Base-by-base conservation (phyloP, 2,797 vertebrate genomes). In the Rhabdophis nuchalis region DNA sequence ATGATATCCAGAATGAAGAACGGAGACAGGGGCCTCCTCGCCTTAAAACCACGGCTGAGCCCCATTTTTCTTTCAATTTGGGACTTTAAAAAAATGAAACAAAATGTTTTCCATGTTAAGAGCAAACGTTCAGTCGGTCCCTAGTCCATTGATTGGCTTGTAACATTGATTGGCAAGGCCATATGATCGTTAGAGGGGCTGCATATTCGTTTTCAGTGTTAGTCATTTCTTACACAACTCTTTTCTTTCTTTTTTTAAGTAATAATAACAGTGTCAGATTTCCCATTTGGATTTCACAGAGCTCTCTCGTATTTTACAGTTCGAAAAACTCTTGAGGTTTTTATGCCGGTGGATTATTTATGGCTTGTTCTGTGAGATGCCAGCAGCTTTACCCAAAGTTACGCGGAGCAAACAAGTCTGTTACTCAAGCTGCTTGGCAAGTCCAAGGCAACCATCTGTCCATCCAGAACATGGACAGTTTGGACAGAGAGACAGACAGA, bases 191-290 rank as follows among this genome's bases (percentile, higher is more conserved):
- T 90, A 95, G 91, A n/a, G 60, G 89, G 89, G 94, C 94, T 92
- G 93, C 68, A 91, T 93, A 92, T 60, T 94, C 94, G 68, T 87
- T 92, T 96, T 95, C 92, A 93, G 41, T 52, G 93, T 92, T 90
- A 93, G 88, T 95, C 92, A 96, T 94, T 96, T 91, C 88, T 93
- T 96, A 96, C 96, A 97, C 95, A 88, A 93, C 57, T 95, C 94
- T 96, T 95, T 90, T 27, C 95, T 95, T 90, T 27, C 95, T 54
- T 46, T 46, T 46, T 46, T 46, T 3, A 46, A 32, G 32, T 4
- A 29, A 90, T 23, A 89, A 93, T 64, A 96, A 89, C 93, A 87
- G 89, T 95, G 46, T 90, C 54, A 50, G 57, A 91, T 95, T 94
- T 95, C 68, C 94, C 95, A 93, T 94, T 95, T 96, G 94, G 86